phyloP scores from a whole-genome alignment of 2,113 vertebrate species.

The Naja naja region DNA sequence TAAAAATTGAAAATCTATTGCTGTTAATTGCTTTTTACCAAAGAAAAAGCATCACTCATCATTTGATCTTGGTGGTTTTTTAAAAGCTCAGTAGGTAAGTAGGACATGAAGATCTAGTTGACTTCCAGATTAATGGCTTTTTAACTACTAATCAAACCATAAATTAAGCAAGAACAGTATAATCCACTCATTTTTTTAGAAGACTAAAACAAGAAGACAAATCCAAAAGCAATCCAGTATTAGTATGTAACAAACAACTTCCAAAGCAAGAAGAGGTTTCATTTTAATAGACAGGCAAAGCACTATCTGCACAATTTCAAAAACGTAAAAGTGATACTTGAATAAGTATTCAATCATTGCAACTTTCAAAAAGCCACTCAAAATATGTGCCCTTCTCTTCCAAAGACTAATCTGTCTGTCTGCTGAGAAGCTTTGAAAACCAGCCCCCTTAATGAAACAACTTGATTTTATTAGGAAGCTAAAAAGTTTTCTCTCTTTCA shows the following conservation, averaged over 20 bases:
- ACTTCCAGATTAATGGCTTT: background rate
- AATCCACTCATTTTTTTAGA: accelerated
- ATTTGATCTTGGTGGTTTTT: constrained; percentile 33
- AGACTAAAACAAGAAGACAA: background rate
- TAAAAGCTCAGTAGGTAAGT: background rate
- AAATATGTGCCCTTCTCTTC: background rate
- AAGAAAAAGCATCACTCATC: constrained; percentile 17
- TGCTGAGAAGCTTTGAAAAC: background rate
- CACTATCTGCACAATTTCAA: background rate
- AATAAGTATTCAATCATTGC: background rate
- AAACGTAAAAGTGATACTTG: background rate
- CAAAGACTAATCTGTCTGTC: background rate
- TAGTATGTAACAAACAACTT: background rate
- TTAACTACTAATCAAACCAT: background rate
- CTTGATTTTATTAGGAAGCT: constrained; percentile 33
- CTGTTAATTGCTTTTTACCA: background rate
- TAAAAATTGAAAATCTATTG: background rate
- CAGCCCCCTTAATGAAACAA: background rate
- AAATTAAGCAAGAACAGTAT: background rate
- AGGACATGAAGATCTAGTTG: background rate
- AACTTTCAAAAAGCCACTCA: background rate
- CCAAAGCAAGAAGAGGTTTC: background rate
- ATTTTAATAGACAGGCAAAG: background rate
- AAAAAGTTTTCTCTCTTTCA: constrained; percentile 7
- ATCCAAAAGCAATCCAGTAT: background rate